A percentile compares a stretch with the other conserved stretches of the same genome.
Evolutionary conservation across 2,113 vertebrate genomes (phyloP).

Genomic region (Proteles cristata): DNA sequence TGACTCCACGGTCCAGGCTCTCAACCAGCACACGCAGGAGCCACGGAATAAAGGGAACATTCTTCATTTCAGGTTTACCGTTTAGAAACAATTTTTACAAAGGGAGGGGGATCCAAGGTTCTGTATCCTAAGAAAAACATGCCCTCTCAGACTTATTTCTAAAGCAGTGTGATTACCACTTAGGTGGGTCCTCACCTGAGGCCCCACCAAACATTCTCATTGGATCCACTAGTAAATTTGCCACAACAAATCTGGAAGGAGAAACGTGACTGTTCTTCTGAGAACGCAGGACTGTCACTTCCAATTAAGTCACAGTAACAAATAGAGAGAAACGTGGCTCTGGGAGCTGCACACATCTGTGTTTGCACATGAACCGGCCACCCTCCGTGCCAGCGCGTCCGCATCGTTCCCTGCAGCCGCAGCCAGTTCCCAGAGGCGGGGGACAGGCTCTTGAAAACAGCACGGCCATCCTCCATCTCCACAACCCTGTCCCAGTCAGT

Average conservation of each 20-base stretch:
- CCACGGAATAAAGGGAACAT: not conserved
- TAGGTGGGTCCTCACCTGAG: constrained; percentile 21
- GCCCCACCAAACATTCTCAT: not conserved
- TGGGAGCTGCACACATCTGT: not conserved
- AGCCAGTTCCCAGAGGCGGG: not conserved
- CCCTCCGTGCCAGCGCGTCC: not conserved
- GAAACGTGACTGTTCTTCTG: constrained; percentile 54
- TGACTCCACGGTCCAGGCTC: not conserved
- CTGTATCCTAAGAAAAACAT: not conserved
- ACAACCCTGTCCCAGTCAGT: not conserved
- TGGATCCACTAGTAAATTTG: constrained; percentile 52
- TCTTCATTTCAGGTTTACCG: not conserved
- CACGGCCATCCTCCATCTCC: not conserved
- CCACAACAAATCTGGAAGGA: constrained; percentile 39
- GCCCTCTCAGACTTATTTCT: constrained; percentile 24
- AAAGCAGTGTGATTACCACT: not conserved
- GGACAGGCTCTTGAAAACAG: not conserved
- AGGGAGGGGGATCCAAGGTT: not conserved
- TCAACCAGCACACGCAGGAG: not conserved
- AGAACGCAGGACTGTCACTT: constrained; percentile 58
- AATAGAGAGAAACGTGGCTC: constrained; percentile 52
- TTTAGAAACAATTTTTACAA: not conserved
- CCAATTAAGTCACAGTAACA: constrained; percentile 67
- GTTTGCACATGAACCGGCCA: not conserved
- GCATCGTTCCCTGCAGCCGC: accelerated